These are phyloP conservation scores for Oeneis ivallda DNA, from an alignment of 2,888 invertebrate species.

Conservation along the genomic window DNA sequence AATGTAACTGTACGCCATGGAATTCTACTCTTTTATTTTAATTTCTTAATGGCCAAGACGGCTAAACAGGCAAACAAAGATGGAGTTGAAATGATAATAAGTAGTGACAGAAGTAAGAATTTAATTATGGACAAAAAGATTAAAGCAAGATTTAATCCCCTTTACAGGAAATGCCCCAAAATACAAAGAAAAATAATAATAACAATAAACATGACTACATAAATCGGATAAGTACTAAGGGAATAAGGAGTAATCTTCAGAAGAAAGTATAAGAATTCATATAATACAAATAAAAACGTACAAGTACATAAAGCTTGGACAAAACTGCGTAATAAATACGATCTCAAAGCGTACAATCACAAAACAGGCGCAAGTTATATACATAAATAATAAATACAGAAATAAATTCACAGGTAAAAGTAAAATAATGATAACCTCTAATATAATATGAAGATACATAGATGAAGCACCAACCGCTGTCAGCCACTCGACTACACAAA, in stretches of 20 bases:
- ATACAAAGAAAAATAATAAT: neutral
- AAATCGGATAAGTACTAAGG: neutral
- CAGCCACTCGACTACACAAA: conserved; percentile 60
- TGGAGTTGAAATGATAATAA: neutral
- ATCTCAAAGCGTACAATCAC: conserved; percentile 65
- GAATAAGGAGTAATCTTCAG: neutral
- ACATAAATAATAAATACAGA: conserved; percentile 60
- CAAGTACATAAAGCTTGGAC: conserved; percentile 17
- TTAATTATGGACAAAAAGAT: neutral
- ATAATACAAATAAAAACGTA: conserved; percentile 1
- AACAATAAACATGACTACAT: neutral
- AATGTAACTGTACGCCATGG: conserved; percentile 61
- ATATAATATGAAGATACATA: conserved; percentile 60
- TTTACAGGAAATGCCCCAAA: neutral
- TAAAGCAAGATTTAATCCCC: neutral
- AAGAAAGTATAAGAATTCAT: neutral
- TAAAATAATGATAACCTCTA: conserved; percentile 48
- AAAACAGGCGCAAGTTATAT: conserved; percentile 62
- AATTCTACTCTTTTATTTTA: neutral
- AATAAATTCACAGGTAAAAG: conserved; percentile 65
- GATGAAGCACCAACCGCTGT: conserved; percentile 80
- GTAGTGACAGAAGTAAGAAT: neutral
- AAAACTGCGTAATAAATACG: conserved; percentile 8
- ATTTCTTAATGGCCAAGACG: neutral
- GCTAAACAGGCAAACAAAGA: neutral